Evolutionary conservation across 30 jellyfish, hydroid and myxozoan species (phyloP).

Genomic region (Phacellophora camtschatica): DNA sequence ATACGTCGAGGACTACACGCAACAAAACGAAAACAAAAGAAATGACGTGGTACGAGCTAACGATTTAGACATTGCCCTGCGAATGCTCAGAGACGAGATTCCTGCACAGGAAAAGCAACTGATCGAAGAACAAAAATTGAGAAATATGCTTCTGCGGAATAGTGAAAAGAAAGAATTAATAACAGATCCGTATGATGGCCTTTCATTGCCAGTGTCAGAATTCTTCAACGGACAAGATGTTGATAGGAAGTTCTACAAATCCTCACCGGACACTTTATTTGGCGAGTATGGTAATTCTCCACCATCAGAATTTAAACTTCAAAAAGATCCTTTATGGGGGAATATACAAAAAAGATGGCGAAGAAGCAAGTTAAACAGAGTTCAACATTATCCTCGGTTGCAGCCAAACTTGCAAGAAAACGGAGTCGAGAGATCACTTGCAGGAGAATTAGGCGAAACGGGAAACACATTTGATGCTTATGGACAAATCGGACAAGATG

Average conservation of each 20-base stretch:
- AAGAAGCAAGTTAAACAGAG: slow-evolving; percentile 41
- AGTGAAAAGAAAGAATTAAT: slow-evolving; percentile 65
- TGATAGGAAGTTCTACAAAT: slow-evolving; percentile 54
- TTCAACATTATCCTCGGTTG: background rate
- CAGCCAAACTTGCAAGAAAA: background rate
- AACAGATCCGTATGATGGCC: slow-evolving; percentile 47
- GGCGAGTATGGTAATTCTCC: slow-evolving; percentile 7
- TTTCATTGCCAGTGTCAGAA: slow-evolving; percentile 62
- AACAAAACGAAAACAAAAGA: background rate
- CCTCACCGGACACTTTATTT: background rate
- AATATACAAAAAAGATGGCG: slow-evolving; percentile 67
- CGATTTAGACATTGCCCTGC: background rate
- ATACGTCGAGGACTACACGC: background rate
- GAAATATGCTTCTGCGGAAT: background rate
- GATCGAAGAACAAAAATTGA: background rate
- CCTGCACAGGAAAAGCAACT: slow-evolving; percentile 16
- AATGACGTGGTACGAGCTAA: background rate
- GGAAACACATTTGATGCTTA: slow-evolving; percentile 70
- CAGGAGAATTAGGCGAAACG: slow-evolving; percentile 41
- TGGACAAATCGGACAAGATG: slow-evolving; percentile 68
- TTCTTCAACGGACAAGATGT: slow-evolving; percentile 1
- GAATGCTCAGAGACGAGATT: slow-evolving; percentile 16
- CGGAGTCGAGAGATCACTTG: slow-evolving; percentile 26
- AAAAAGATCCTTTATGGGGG: slow-evolving; percentile 64
- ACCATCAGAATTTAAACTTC: slow-evolving; percentile 54